Base-by-base conservation (phyloP, 2,888 invertebrate genomes). In the Oegoconia quadripuncta region DNA sequence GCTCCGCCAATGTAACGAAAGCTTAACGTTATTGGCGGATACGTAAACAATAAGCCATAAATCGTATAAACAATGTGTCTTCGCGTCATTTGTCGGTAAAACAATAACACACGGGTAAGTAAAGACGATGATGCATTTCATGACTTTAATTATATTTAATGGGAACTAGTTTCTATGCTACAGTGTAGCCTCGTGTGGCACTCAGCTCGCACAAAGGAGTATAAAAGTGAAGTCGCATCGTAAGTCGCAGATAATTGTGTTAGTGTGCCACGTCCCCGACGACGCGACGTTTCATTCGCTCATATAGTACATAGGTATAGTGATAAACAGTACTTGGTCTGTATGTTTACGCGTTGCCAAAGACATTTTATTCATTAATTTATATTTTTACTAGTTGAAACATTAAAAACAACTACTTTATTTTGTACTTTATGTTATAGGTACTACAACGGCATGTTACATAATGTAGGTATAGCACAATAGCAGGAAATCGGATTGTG, bases 171-270 rank as follows among this genome's bases (percentile, higher is more conserved):
- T 27, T 34, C 26, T 41, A 29, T 45, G 43, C 49, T 52, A 50
- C 52, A 52, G 44, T 40, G 46, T 29, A 4, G 8, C 8, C 3
- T 16, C 16, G 29, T 16, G 25, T 36, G n/a, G 16, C 16, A 50
- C 57, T 52, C 47, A 49, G 49, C 31, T 39, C 44, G 37, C 45
- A 65, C 59, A 63, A 65, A 64, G 59, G 53, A 49, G 43, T 50
- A 64, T 64, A 17, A 34, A 59, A 64, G 59, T 57, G 47, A 57
- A 52, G 47, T 48, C 53, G 42, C 56, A 56, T 55, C 39, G 56
- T 41, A 29, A 29, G 32, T 13, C 22, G 42, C 49, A 49, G 42
- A 48, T 47, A 58, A 46, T 46, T 50, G 49, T 48, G 59, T 44
- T 46, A 59, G 48, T 53, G 50, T 50, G 48, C 38, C 42, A 44